phyloP scores from a whole-genome alignment of 2,797 vertebrate genomes.

The Pteropus rufus region DNA sequence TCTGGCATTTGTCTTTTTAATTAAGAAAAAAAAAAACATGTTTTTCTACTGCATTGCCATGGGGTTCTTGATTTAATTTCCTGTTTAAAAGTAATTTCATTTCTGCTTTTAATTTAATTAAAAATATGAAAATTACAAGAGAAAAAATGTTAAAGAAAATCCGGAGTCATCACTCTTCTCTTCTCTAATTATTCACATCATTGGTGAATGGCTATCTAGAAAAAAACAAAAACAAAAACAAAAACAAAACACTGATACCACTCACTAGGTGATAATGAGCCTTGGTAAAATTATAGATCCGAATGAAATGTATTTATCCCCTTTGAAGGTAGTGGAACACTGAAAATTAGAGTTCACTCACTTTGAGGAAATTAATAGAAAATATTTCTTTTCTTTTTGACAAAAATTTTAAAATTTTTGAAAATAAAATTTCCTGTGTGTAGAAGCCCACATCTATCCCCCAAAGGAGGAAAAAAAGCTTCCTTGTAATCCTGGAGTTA shows the following conservation, averaged over 20 bases:
- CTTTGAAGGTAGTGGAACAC: background rate
- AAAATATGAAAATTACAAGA: conserved; percentile 57
- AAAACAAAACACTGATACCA: background rate
- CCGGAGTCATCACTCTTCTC: conserved; percentile 48
- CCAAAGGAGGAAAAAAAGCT: background rate
- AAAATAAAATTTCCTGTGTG: background rate
- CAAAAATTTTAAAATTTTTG: background rate
- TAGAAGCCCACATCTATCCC: background rate
- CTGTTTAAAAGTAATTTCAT: conserved; percentile 62
- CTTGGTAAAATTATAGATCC: background rate
- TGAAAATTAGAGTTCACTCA: background rate
- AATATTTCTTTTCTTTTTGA: background rate
- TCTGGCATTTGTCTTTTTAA: conserved; percentile 64
- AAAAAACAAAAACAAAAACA: background rate
- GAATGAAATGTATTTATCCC: conserved; percentile 1
- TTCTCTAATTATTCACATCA: conserved; percentile 43
- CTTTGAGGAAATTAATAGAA: background rate
- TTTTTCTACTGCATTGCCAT: conserved; percentile 48
- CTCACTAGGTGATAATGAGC: conserved; percentile 6
- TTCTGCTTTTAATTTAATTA: conserved; percentile 68
- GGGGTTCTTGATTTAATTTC: conserved; percentile 66
- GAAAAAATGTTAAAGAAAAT: conserved; percentile 41
- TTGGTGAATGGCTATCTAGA: conserved; percentile 26
- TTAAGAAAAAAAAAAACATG: conserved; percentile 23
- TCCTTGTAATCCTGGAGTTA: background rate